Base-by-base conservation (phyloP, 2,888 invertebrate species). In the Spialia ferax region DNA sequence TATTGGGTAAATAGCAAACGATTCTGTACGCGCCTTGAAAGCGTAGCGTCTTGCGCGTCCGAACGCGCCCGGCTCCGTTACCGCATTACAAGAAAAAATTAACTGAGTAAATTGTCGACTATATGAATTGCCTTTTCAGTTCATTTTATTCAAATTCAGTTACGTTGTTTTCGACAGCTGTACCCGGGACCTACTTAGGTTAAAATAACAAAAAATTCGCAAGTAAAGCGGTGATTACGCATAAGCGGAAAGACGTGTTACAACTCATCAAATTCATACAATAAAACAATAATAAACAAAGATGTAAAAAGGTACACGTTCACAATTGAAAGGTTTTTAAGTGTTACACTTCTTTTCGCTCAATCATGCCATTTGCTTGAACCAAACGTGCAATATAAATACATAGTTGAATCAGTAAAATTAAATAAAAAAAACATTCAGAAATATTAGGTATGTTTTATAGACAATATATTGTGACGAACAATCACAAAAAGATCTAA, bases 211-310 rank as follows among this genome's bases (percentile, higher is more conserved):
- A 83, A 88, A 77, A 79, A 85, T 84, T 83, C 77, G 78, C 75
- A 78, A 69, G 74, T 74, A 84, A 93, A 93, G 93, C 93, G 79
- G 93, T 93, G 93, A 89, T 84, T 89, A 93, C 93, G 92, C 93
- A 88, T 83, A 93, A 93, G 93, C 93, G 92, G 91, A 92, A 92
- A 91, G 91, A 91, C 83, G 92, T 92, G 93, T 91, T 84, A 86
- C 79, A 87, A 85, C 80, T 86, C 83, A 89, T 86, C 79, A 81
- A 83, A 84, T 81, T 86, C 80, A 85, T 73, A 57, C 81, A 87
- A 85, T 81, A 82, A 86, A 83, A 91, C 85, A 89, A 89, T 85
- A 86, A 54, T 13, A 23, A 54, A 54, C 29, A 54, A 54, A 83
- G 79, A 85, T 84, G 85, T 68, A 63, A 79, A 29, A 65, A 74